phyloP scores from a whole-genome alignment of 2,113 vertebrate genomes.

The Tupaia chinensis region DNA sequence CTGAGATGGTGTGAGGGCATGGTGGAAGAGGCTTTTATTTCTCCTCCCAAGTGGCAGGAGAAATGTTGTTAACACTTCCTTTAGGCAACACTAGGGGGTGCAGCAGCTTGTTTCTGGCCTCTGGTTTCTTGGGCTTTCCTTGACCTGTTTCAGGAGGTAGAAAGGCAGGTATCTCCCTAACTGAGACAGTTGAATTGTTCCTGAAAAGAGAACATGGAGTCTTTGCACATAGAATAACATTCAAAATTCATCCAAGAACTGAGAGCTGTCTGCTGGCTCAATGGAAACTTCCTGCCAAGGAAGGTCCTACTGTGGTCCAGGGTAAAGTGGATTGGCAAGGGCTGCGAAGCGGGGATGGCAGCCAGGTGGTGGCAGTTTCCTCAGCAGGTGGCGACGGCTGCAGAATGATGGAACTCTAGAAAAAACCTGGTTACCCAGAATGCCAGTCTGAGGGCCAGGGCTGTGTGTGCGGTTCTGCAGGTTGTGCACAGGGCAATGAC shows the following conservation, averaged over 20 bases:
- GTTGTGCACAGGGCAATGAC: background rate
- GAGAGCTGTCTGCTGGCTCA: background rate
- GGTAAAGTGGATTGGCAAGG: background rate
- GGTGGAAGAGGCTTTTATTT: background rate
- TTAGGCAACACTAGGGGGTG: conserved; percentile 52
- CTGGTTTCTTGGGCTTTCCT: conserved; percentile 25
- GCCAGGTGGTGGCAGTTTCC: background rate
- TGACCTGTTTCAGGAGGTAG: conserved; percentile 13
- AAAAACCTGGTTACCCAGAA: background rate
- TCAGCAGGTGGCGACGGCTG: background rate
- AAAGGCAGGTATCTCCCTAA: background rate
- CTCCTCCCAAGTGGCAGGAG: background rate
- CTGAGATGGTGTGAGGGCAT: background rate
- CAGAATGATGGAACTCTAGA: background rate
- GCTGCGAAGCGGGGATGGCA: background rate
- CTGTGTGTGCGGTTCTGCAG: background rate
- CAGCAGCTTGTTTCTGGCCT: conserved; percentile 37
- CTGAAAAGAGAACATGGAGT: conserved; percentile 25
- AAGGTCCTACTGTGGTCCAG: background rate
- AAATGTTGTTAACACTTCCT: conserved; percentile 33
- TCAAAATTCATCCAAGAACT: conserved; percentile 1
- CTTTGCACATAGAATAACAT: background rate
- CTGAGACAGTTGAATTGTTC: background rate
- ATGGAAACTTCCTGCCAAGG: background rate
- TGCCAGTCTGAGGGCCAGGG: background rate